Evolutionary conservation across 1,140 invertebrate genomes (phyloP).

Genomic region (Mamestra configurata): DNA sequence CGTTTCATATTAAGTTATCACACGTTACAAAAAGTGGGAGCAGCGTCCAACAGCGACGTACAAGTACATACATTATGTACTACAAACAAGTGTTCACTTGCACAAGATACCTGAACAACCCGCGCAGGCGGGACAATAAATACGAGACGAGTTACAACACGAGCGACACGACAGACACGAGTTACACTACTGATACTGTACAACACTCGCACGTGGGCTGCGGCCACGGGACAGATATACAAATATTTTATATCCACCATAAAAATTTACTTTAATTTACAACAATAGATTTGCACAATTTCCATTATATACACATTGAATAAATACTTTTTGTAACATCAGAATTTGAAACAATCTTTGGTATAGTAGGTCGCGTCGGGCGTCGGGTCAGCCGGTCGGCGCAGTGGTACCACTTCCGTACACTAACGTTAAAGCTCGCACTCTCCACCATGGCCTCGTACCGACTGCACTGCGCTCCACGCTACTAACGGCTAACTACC

Average conservation of each 20-base stretch:
- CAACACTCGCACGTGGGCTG: too few relatives aligned
- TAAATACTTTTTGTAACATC: slow-evolving; percentile 51
- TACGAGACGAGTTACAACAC: not conserved
- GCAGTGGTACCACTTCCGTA: too few relatives aligned
- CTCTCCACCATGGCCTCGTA: too few relatives aligned
- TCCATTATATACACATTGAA: slow-evolving; percentile 50
- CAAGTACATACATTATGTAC: not conserved
- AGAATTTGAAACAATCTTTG: slow-evolving; percentile 65
- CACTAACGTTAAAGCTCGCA: slow-evolving; percentile 80
- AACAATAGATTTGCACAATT: slow-evolving; percentile 52
- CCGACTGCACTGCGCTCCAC: slow-evolving; percentile 22
- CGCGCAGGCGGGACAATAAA: not conserved
- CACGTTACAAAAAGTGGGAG: slow-evolving; percentile 48
- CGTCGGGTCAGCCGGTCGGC: not conserved
- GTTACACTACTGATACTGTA: too few relatives aligned
- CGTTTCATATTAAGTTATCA: slow-evolving; percentile 53
- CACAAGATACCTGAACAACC: not conserved
- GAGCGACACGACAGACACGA: too few relatives aligned
- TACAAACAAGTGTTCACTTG: slow-evolving; percentile 1
- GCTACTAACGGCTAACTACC: slow-evolving; percentile 28
- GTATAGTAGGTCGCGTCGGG: slow-evolving; percentile 57
- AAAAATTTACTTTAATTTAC: slow-evolving; percentile 46
- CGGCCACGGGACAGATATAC: slow-evolving; percentile 20
- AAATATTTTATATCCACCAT: slow-evolving; percentile 49
- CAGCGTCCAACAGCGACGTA: not conserved